Percentiles rank a stretch among this genome's conserved stretches.
Conservation (phyloP, 2,888 invertebrate species). For the Acleris holmiana region DNA sequence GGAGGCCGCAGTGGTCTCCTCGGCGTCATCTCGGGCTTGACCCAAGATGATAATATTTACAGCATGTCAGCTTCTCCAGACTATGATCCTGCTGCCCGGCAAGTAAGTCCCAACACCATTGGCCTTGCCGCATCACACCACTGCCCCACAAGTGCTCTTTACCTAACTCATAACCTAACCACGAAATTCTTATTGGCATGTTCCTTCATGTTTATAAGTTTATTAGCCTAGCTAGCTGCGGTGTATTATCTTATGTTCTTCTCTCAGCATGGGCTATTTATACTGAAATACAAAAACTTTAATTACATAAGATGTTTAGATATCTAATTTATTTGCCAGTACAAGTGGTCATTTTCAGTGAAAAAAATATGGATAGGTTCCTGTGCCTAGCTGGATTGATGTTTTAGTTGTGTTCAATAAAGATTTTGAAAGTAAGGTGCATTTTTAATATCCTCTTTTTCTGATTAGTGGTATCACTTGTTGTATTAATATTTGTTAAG, state of each 20-base stretch:
- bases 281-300: background rate
- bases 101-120: slow-evolving; percentile 67
- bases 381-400: background rate
- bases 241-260: slow-evolving; percentile 19
- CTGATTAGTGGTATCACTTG: slow-evolving; percentile 36
- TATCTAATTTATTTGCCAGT: slow-evolving; percentile 38
- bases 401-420: slow-evolving; percentile 51
- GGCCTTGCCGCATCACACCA: slow-evolving; percentile 20
- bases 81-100: slow-evolving; percentile 81
- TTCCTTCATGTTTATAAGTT: slow-evolving; percentile 1
- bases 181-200: slow-evolving; percentile 23
- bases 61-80: slow-evolving; percentile 83
- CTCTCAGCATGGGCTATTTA: slow-evolving; percentile 17
- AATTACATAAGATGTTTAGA: slow-evolving; percentile 37
- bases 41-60: slow-evolving; percentile 83
- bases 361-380: slow-evolving; percentile 1
- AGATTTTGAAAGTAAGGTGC: slow-evolving; percentile 55
- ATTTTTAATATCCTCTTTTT: slow-evolving; percentile 56
- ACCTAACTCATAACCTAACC: slow-evolving; percentile 15
- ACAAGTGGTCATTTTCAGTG: slow-evolving; percentile 29
- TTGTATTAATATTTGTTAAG: slow-evolving; percentile 46
- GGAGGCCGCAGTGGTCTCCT: slow-evolving; percentile 78
- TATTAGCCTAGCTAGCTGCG: background rate
- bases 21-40: slow-evolving; percentile 80
- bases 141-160: slow-evolving; percentile 11